Conservation (phyloP, 2,888 invertebrate species). For the Drosophila pseudotakahashii region DNA sequence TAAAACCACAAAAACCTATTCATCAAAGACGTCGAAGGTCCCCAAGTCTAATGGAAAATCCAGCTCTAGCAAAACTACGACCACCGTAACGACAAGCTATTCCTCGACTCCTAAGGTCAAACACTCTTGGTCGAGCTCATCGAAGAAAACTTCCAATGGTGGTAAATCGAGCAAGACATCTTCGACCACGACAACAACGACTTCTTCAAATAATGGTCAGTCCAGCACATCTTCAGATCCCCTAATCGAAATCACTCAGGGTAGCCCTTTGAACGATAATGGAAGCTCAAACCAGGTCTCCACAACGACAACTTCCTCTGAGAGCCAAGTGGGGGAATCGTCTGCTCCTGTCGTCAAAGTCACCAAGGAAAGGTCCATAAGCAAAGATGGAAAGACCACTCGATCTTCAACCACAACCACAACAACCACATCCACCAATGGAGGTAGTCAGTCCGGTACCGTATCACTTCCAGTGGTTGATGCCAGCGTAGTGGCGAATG, state of each 20-base stretch:
- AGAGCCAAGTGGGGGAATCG: neutral
- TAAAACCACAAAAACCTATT: neutral
- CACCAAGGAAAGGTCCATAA: neutral
- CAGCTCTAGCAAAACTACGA: conserved; percentile 7
- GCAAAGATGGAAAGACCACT: neutral
- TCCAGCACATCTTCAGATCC: neutral
- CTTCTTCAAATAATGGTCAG: neutral
- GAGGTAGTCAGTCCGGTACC: too few species aligned
- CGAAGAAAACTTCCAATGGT: neutral
- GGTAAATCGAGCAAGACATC: neutral
- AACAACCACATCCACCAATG: too few species aligned
- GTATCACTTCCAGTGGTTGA: neutral
- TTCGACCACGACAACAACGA: neutral
- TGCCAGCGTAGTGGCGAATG: neutral
- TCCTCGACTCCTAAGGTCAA: neutral
- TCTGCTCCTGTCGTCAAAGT: conserved; percentile 13
- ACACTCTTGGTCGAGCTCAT: neutral
- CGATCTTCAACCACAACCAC: conserved; percentile 5
- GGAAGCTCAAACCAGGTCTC: neutral
- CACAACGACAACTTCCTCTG: neutral
- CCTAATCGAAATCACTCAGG: neutral
- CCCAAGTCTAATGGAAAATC: conserved; percentile 3
- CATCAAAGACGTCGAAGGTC: neutral
- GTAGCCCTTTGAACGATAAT: neutral
- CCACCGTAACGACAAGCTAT: conserved; percentile 5